phyloP scores from a whole-genome alignment of 2,797 vertebrate species.

The Squalus acanthias region DNA sequence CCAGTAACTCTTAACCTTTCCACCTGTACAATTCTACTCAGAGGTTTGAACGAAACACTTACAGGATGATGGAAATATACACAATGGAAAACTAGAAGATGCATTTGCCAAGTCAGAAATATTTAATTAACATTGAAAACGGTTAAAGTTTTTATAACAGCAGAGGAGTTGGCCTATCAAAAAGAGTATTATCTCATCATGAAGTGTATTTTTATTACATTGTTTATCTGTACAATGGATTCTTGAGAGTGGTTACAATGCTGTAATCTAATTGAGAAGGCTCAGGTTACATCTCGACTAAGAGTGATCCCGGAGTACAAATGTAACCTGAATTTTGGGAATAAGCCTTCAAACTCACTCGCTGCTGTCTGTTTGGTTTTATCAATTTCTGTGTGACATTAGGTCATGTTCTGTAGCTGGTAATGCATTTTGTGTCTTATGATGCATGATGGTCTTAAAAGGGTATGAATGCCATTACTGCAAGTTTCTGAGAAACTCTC shows the following conservation, averaged over 20 bases:
- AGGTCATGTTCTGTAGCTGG: background rate
- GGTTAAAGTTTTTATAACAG: background rate
- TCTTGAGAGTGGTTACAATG: background rate
- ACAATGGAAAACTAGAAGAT: background rate
- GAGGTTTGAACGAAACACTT: background rate
- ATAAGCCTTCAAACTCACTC: background rate
- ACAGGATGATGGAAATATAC: background rate
- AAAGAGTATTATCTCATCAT: slow-evolving; percentile 12
- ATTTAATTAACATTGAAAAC: background rate
- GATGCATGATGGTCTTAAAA: background rate
- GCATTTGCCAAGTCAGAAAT: background rate
- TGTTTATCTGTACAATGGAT: background rate
- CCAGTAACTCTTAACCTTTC: background rate
- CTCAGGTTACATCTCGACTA: background rate
- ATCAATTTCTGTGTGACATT: background rate
- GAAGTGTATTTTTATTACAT: slow-evolving; percentile 8
- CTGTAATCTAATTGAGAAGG: background rate
- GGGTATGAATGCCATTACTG: background rate
- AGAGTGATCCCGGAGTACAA: background rate
- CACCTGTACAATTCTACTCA: background rate
- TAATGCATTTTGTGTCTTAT: background rate
- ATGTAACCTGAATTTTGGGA: background rate
- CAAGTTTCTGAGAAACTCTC: background rate
- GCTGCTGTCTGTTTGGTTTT: background rate
- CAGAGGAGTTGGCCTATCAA: background rate